These are phyloP conservation scores for Tribolium freemani DNA, from an alignment of 2,888 invertebrate genomes.

Conservation along the genomic window DNA sequence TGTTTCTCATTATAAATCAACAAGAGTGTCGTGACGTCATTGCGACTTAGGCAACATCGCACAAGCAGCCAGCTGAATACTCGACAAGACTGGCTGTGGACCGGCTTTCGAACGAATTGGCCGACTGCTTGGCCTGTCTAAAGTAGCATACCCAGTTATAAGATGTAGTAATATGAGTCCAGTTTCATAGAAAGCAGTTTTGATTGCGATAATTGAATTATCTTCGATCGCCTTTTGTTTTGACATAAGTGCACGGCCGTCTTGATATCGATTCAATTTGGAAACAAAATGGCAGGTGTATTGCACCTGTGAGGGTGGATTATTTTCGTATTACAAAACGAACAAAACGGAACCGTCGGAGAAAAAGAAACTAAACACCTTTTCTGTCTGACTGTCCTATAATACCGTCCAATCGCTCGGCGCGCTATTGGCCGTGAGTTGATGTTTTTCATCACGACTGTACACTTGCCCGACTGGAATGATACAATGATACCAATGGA, in stretches of 20 bases:
- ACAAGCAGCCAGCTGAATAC: conserved; percentile 51
- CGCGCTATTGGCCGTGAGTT: conserved; percentile 43
- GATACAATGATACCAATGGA: conserved; percentile 62
- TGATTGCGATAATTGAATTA: conserved; percentile 46
- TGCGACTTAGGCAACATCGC: conserved; percentile 61
- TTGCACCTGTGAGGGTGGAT: neutral
- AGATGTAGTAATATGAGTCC: conserved; percentile 65
- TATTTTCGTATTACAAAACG: conserved; percentile 37
- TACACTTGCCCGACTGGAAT: conserved; percentile 55
- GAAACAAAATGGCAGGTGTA: neutral
- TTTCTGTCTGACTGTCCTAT: conserved; percentile 59
- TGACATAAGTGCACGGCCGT: neutral
- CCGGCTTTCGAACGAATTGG: conserved; percentile 43
- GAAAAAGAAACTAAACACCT: conserved; percentile 56
- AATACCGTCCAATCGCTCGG: conserved; percentile 54
- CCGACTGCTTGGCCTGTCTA: conserved; percentile 53
- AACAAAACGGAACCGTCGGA: conserved; percentile 44
- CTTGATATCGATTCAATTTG: neutral
- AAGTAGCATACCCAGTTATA: conserved; percentile 65
- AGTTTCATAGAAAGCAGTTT: conserved; percentile 63
- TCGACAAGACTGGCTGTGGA: conserved; percentile 11
- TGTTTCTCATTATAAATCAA: conserved; percentile 68
- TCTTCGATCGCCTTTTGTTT: neutral
- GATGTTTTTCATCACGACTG: conserved; percentile 49
- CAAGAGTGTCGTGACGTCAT: conserved; percentile 66